phyloP scores from a whole-genome alignment of 2,797 vertebrate genomes.

The Poecile montanus region DNA sequence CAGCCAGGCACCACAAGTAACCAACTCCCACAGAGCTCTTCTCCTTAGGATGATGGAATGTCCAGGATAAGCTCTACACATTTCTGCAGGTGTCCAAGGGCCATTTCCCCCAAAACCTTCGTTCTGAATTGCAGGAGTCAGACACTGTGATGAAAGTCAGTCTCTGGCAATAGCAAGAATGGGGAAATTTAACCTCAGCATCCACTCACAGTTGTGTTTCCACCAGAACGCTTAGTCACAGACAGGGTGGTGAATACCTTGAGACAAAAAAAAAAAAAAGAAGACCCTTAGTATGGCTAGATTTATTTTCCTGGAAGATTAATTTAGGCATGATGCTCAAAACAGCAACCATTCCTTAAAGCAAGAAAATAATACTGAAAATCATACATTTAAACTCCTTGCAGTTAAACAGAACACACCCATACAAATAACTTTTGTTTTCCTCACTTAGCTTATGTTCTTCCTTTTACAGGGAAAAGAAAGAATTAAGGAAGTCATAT shows the following conservation, averaged over 20 bases:
- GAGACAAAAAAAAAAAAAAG: background rate
- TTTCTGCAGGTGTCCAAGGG: background rate
- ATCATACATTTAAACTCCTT: background rate
- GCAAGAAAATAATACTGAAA: background rate
- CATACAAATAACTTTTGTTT: background rate
- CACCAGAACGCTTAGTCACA: constrained; percentile 80
- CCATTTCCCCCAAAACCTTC: background rate
- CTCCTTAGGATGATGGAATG: background rate
- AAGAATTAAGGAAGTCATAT: background rate
- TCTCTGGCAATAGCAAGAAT: constrained; percentile 70
- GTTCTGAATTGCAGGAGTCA: background rate
- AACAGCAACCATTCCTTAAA: background rate
- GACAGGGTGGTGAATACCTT: constrained; percentile 82
- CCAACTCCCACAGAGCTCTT: background rate
- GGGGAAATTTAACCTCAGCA: constrained; percentile 86
- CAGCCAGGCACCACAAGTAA: constrained; percentile 17
- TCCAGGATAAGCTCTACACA: background rate
- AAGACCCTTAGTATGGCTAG: background rate
- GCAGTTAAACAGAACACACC: background rate
- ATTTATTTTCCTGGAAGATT: background rate
- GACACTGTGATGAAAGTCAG: background rate
- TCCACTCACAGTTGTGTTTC: constrained; percentile 68
- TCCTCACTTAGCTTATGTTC: background rate
- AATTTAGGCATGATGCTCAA: background rate
- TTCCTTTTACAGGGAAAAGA: background rate